Evolutionary conservation across 2,113 vertebrate genomes (phyloP).

Genomic region (Ceyx margarethae): DNA sequence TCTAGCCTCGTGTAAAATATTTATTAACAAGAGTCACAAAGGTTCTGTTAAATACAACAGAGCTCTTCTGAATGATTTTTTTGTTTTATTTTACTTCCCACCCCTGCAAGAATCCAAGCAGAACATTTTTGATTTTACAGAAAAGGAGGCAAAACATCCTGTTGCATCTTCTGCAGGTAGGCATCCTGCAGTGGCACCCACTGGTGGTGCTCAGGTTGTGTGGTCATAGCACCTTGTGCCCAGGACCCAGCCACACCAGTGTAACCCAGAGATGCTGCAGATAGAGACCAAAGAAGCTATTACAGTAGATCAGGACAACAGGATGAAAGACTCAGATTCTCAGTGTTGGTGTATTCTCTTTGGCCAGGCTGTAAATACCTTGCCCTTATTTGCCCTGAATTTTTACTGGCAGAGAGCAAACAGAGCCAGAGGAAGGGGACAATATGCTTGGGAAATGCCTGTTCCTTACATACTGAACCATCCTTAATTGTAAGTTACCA

Average conservation of each 20-base stretch:
- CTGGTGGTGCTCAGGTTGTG: neutral
- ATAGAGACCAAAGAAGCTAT: rapidly evolving
- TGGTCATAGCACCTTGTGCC: rapidly evolving
- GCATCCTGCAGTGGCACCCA: neutral
- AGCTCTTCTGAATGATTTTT: neutral
- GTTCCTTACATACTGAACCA: neutral
- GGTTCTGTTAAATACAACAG: neutral
- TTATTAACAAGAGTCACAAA: neutral
- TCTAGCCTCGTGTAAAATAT: constrained; percentile 16
- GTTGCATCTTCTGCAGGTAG: neutral
- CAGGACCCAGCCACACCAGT: neutral
- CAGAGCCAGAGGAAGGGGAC: neutral
- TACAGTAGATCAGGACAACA: neutral
- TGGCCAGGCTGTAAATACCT: neutral
- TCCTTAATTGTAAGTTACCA: neutral
- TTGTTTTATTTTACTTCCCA: neutral
- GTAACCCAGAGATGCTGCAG: neutral
- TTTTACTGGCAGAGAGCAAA: neutral
- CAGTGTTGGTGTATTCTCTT: neutral
- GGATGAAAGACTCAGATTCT: neutral
- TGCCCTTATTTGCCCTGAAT: neutral
- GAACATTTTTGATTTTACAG: neutral
- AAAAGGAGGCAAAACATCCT: neutral
- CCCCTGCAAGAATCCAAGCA: neutral
- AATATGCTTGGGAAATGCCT: neutral